These are phyloP conservation scores for Drosophila macrospina DNA, from an alignment of 2,888 invertebrate species.

Conservation along the genomic window DNA sequence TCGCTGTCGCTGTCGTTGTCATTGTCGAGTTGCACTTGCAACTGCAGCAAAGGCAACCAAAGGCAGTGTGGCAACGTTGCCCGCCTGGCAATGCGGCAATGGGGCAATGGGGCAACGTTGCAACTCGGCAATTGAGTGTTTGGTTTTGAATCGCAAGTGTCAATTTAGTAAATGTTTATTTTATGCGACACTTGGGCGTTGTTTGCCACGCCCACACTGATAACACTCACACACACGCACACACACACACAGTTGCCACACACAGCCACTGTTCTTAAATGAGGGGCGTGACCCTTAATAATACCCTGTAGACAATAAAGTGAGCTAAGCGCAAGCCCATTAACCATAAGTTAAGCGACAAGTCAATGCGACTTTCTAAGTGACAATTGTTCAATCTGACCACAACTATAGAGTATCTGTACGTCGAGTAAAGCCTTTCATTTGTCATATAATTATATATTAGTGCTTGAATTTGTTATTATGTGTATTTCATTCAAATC, in stretches of 20 bases:
- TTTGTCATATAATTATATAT: background rate
- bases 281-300: background rate
- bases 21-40: constrained; percentile 39
- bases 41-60: constrained; percentile 39
- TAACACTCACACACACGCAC: constrained; percentile 3
- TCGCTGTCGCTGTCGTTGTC: constrained; percentile 51
- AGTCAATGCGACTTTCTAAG: too few relatives aligned
- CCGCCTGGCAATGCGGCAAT: constrained; percentile 21
- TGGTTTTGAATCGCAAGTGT: constrained; percentile 78
- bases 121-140: constrained; percentile 64
- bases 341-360: background rate
- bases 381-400: too few relatives aligned
- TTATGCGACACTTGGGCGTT: constrained; percentile 71
- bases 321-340: background rate
- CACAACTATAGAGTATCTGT: background rate
- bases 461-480: background rate
- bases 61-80: constrained; percentile 4
- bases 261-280: too few relatives aligned
- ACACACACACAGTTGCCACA: background rate
- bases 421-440: background rate
- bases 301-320: constrained; percentile 13
- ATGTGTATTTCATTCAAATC: background rate
- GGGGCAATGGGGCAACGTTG: constrained; percentile 3
- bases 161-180: constrained; percentile 82
- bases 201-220: constrained; percentile 16